Evolutionary conservation across 1,140 invertebrate species (phyloP).

Genomic region (Orchesella cincta): DNA sequence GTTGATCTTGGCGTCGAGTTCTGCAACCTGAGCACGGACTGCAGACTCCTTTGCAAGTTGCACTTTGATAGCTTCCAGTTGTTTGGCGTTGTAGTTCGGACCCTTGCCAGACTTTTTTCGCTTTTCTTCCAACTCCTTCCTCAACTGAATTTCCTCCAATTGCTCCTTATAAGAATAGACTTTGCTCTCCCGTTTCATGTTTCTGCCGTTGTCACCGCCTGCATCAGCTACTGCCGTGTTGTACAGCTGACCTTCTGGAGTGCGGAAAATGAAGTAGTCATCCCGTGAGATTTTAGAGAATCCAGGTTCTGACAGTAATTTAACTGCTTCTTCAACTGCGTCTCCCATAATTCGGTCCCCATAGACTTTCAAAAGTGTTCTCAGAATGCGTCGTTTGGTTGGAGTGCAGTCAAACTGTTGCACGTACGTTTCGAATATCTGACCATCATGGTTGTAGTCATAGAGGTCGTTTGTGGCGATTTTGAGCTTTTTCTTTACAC

Average conservation of each 20-base stretch:
- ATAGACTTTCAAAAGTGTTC: conserved; percentile 66
- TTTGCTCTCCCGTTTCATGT: conserved; percentile 94
- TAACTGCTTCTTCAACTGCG: conserved; percentile 62
- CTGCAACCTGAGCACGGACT: conserved; percentile 68
- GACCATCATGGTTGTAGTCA: no score
- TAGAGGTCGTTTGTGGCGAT: no score
- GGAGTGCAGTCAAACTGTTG: not conserved
- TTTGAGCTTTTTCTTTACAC: no score
- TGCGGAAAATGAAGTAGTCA: conserved; percentile 86
- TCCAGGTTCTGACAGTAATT: conserved; percentile 66
- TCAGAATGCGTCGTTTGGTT: conserved; percentile 57
- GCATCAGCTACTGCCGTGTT: conserved; percentile 85
- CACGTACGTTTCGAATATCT: not conserved
- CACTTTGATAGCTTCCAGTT: conserved; percentile 85
- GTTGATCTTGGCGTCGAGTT: conserved; percentile 67
- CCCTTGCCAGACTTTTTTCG: conserved; percentile 75
- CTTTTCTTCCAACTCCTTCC: conserved; percentile 90
- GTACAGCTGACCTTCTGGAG: conserved; percentile 85
- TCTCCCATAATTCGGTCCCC: conserved; percentile 66
- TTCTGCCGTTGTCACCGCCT: conserved; percentile 68
- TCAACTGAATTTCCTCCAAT: conserved; percentile 86
- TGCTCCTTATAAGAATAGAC: conserved; percentile 97
- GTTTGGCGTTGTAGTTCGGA: conserved; percentile 76
- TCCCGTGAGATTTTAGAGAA: conserved; percentile 72
- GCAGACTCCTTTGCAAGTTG: conserved; percentile 83